These are phyloP conservation scores for Trachelus troglodyta DNA, from an alignment of 2,888 invertebrate species.

Conservation along the genomic window DNA sequence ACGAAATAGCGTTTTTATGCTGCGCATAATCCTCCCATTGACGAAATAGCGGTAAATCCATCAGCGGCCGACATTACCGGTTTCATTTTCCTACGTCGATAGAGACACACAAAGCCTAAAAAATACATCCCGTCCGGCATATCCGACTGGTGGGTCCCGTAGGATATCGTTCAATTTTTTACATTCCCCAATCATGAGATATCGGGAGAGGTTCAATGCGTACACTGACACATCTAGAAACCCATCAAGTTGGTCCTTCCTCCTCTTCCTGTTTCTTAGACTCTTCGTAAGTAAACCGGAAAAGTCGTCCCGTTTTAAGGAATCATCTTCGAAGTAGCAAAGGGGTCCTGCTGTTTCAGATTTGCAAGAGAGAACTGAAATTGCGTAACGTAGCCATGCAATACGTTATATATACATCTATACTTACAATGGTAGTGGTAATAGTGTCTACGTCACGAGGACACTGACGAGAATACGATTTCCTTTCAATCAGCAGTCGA, in stretches of 20 bases:
- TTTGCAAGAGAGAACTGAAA: background rate
- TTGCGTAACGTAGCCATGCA: background rate
- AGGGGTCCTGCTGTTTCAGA: background rate
- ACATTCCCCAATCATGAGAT: constrained; percentile 22
- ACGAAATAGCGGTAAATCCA: constrained; percentile 57
- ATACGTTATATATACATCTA: background rate
- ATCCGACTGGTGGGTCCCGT: constrained; percentile 25
- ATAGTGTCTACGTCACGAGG: constrained; percentile 1
- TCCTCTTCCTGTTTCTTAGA: background rate
- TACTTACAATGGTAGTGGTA: background rate
- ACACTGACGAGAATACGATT: constrained; percentile 35
- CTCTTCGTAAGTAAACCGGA: background rate
- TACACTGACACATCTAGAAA: background rate
- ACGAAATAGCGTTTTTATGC: constrained; percentile 64
- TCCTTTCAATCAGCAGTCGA: constrained; percentile 50
- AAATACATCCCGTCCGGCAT: constrained; percentile 50
- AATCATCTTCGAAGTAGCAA: background rate
- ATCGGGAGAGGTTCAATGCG: background rate
- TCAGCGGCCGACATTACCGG: constrained; percentile 62
- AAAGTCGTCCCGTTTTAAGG: background rate
- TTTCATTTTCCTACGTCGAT: constrained; percentile 60
- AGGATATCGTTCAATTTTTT: constrained; percentile 59
- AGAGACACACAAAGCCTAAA: constrained; percentile 53
- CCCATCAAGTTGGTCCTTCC: background rate
- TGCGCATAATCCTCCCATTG: constrained; percentile 63